Evolutionary conservation across 2,113 vertebrate species (phyloP), one percentile per base, ranked within the genome.

Genomic region (Vireo altiloquus): DNA sequence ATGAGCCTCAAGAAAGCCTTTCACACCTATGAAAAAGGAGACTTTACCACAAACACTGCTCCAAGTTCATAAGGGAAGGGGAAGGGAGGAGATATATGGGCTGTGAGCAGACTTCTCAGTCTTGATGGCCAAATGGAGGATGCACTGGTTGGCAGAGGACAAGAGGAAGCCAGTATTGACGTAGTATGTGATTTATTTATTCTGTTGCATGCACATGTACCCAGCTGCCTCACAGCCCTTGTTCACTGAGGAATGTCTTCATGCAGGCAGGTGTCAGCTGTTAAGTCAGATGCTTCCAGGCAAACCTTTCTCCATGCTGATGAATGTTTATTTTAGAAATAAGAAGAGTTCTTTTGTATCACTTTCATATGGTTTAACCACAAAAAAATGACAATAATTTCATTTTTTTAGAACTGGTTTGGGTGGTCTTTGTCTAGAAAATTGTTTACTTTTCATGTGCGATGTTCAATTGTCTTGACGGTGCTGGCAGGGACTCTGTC

Each of bases 251-350:
- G 14, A 75, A 65, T 1, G 3, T 49, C 31, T 90, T 53, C 80
- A 9, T 65, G 15, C 40, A 66, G 47, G 61, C 83, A 97, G 85
- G 72, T 95, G 57, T 89, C 74, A 90, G 69, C 79, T 30, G 9
- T 74, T 84, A 60, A 89, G 65, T 49, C 76, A 72, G 72, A 86
- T 7, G 3, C 21, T 92, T 82, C 39, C 46, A 82, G 46, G 22
- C 21, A 75, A 86, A 63, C 14, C 14, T 74, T 64, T 56, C 27
- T 81, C 42, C 30, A 27, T 24, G 23, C 8, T 42, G 54, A 47
- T 79, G 37, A 82, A 74, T 94, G 42, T 78, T 95, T 93, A 63
- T 74, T 76, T 72, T 56, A 91, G 28, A 75, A 95, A 83, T 31
- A 78, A 68, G 46, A 91, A 69, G 23, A 13, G 35, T 28, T 53